Evolutionary conservation across 2,113 vertebrate genomes (phyloP), one percentile per base, ranked within the genome.

Genomic region (human): DNA sequence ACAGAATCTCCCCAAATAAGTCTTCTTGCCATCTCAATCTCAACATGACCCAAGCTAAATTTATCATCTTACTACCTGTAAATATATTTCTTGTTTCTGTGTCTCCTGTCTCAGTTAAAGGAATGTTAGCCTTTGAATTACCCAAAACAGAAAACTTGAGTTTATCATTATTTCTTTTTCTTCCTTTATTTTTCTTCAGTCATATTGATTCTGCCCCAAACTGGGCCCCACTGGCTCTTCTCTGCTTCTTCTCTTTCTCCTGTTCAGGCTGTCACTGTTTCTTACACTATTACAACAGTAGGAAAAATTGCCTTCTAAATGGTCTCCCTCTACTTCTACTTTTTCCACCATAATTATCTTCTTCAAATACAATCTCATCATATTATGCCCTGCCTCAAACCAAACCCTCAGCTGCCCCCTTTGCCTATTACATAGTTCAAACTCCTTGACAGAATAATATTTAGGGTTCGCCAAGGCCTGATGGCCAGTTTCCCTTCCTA

Each of bases 281-380:
- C 68, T 82, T 35, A 82, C 3, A n/a, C 16, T 12, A 55, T 52
- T 40, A 18, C 7, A 64, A 38, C 55, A 30, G 40, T 83, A 16
- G 30, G 12, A 64, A 64, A 64, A 50, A 32, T 25, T 57, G 32
- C 6, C 48, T 93, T 73, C 40, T 40, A 87, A 79, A 84, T 68
- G 16, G 10, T 12, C 38, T 88, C 68, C n/a, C 57, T 82, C 43
- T 35, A 9, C 43, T 50, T 92, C 66, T 40, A 32, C 48, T 81
- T 80, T 64, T 43, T 89, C 70, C 40, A 48, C 10, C 61, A n/a
- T 43, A 59, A 88, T 88, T 48, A 48, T 48, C 27, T 61, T 92
- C 75, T 83, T 73, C 57, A 45, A 84, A 59, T 45, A 35, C 8
- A 75, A n/a, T 55, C 95, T 55, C 90, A 93, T 40, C 96, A 93